Evolutionary conservation across 2,888 invertebrate genomes (phyloP).

Genomic region (Nasonia oneida): DNA sequence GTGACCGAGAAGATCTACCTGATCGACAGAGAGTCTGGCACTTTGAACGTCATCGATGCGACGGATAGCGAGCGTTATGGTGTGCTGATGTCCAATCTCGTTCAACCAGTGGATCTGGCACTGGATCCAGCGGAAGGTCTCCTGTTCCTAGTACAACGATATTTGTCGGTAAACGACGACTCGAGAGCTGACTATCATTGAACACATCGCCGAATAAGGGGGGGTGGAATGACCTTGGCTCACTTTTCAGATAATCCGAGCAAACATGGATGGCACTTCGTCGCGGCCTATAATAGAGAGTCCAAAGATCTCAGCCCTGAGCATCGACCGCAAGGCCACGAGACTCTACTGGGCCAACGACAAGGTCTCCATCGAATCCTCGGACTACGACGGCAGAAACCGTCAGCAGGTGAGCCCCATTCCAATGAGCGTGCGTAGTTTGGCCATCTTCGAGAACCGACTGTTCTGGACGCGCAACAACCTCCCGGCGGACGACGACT

Average conservation of each 20-base stretch:
- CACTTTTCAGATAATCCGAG: slow-evolving; percentile 37
- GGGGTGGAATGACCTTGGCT: not conserved
- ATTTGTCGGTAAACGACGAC: slow-evolving; percentile 31
- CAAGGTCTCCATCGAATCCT: slow-evolving; percentile 16
- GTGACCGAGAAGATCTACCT: slow-evolving; percentile 50
- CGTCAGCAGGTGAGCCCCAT: not conserved
- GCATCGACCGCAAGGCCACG: slow-evolving; percentile 37
- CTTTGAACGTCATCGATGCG: slow-evolving; percentile 36
- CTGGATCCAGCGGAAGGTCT: slow-evolving; percentile 40
- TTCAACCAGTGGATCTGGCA: slow-evolving; percentile 31
- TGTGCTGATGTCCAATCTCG: slow-evolving; percentile 23
- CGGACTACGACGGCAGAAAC: slow-evolving; percentile 48
- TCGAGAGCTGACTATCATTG: not conserved
- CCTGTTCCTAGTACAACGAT: slow-evolving; percentile 36
- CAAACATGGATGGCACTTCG: slow-evolving; percentile 45
- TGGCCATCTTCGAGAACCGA: slow-evolving; percentile 34
- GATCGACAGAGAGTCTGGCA: slow-evolving; percentile 26
- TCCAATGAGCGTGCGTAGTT: slow-evolving; percentile 31
- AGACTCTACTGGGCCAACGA: slow-evolving; percentile 48
- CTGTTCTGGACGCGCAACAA: slow-evolving; percentile 42
- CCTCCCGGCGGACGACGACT: not conserved
- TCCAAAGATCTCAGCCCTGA: slow-evolving; percentile 13
- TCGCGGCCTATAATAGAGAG: not conserved
- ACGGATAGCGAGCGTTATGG: not conserved
- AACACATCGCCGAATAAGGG: not conserved